Percentiles rank a stretch among this genome's conserved stretches.
Evolutionary conservation across 2,888 invertebrate genomes (phyloP).

Genomic region (Mylabris sibirica): DNA sequence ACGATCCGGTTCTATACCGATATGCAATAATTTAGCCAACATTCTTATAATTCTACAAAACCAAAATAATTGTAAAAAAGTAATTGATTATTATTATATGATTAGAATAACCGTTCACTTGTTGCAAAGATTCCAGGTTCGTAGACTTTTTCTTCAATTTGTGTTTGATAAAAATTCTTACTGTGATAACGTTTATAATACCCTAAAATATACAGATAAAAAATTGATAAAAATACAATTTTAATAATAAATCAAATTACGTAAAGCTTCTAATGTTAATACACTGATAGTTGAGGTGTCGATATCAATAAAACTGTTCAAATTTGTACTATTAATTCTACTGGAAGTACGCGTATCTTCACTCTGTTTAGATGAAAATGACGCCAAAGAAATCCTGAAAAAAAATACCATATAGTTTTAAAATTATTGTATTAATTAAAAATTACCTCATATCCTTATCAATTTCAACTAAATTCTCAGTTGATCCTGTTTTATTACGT

Average conservation of each 20-base stretch:
- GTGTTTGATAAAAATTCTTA: constrained; percentile 53
- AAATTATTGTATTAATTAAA: neutral
- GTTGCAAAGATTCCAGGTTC: constrained; percentile 54
- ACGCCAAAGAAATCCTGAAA: constrained; percentile 45
- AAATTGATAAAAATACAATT: neutral
- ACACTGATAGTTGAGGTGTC: constrained; percentile 41
- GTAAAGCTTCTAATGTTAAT: constrained; percentile 47
- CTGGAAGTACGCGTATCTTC: constrained; percentile 28
- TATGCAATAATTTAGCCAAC: constrained; percentile 53
- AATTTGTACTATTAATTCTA: constrained; percentile 27
- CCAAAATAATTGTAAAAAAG: constrained; percentile 1
- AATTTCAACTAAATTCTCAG: constrained; percentile 43
- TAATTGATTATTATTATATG: constrained; percentile 4
- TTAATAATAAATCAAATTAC: constrained; percentile 36
- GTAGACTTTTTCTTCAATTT: constrained; percentile 54
- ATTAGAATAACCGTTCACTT: constrained; percentile 49
- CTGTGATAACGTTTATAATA: constrained; percentile 52
- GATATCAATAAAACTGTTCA: constrained; percentile 36
- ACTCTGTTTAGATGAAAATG: constrained; percentile 42
- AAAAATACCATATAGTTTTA: constrained; percentile 16
- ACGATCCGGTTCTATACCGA: constrained; percentile 51
- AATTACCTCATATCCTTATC: constrained; percentile 36
- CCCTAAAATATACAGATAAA: constrained; percentile 39
- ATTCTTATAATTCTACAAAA: constrained; percentile 51
- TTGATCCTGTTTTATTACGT: constrained; percentile 40